Evolutionary conservation across 2,888 invertebrate genomes (phyloP).

Genomic region (Spialia ferax): DNA sequence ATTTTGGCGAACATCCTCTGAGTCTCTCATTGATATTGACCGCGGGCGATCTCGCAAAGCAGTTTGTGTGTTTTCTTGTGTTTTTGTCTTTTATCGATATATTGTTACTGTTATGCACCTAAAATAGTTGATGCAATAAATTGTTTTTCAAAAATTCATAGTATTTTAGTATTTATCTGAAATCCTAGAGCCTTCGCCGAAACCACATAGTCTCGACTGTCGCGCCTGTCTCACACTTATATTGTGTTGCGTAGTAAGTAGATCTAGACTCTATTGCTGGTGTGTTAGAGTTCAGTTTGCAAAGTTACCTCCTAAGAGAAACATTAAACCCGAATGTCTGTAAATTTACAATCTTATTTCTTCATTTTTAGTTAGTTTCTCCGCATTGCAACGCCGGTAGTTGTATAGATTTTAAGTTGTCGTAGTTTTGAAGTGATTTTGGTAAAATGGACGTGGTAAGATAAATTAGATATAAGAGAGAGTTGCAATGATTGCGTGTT

Average conservation of each 20-base stretch:
- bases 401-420: slow-evolving; percentile 46
- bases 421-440: slow-evolving; percentile 14
- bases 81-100: slow-evolving; percentile 9
- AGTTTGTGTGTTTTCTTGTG: slow-evolving; percentile 52
- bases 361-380: slow-evolving; percentile 82
- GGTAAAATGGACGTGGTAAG: background rate
- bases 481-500: slow-evolving; percentile 11
- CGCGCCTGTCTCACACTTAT: slow-evolving; percentile 62
- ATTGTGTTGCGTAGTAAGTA: slow-evolving; percentile 48
- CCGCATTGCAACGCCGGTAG: slow-evolving; percentile 77
- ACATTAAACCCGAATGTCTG: slow-evolving; percentile 81
- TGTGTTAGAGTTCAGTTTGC: slow-evolving; percentile 62
- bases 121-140: slow-evolving; percentile 50
- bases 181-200: slow-evolving; percentile 50
- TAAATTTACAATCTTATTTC: slow-evolving; percentile 82
- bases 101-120: slow-evolving; percentile 26
- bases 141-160: slow-evolving; percentile 43
- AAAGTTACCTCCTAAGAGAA: slow-evolving; percentile 54
- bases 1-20: background rate
- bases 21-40: slow-evolving; percentile 48
- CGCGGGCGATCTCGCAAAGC: slow-evolving; percentile 63
- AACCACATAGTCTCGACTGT: slow-evolving; percentile 52
- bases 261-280: slow-evolving; percentile 58
- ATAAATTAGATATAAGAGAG: background rate
- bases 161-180: slow-evolving; percentile 55